Conservation (phyloP, 2,888 invertebrate species). For the Nymphalis urticae region DNA sequence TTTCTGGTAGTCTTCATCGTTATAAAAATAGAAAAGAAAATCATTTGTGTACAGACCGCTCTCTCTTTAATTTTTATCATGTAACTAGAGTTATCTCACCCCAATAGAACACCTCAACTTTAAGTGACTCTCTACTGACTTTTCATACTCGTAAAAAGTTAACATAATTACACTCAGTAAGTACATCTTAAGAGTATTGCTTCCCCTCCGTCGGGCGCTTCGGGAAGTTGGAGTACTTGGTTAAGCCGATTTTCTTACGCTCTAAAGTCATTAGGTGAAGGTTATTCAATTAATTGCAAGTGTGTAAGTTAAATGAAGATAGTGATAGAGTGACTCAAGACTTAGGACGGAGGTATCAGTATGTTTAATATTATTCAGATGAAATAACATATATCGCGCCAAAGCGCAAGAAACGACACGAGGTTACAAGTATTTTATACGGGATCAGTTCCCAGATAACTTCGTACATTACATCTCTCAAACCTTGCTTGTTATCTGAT, state of each 20-base stretch:
- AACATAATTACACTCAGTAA: constrained; percentile 15
- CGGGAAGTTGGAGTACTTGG: neutral
- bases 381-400: no score
- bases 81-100: neutral
- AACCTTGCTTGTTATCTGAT: no score
- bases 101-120: neutral
- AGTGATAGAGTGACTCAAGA: neutral
- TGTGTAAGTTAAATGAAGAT: neutral
- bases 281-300: neutral
- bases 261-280: neutral
- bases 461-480: no score
- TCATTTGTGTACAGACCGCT: no score
- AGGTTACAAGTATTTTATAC: no score
- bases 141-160: neutral
- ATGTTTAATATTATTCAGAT: no score
- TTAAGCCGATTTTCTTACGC: neutral
- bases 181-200: constrained; percentile 4
- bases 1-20: no score
- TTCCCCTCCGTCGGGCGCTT: neutral
- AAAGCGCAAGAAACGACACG: no score
- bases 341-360: no score
- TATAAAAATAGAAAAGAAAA: no score
- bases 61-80: neutral
- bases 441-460: no score
- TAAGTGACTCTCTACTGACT: neutral